These are phyloP conservation scores for Pitangus sulphuratus DNA, from an alignment of 2,797 vertebrate genomes.

Conservation along the genomic window DNA sequence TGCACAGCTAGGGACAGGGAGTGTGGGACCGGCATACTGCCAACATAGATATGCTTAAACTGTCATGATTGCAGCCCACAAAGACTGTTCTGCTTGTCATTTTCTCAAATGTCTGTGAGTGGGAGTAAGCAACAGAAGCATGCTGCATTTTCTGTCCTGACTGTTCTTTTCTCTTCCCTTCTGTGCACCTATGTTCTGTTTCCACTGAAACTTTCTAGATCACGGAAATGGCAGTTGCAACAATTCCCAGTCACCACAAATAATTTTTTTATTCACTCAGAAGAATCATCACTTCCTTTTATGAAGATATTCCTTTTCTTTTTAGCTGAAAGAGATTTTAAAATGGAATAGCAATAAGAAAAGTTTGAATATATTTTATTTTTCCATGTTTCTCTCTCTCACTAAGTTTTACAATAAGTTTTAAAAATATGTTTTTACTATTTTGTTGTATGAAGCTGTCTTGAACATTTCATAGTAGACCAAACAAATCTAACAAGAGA, in stretches of 20 bases:
- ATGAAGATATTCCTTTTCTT: background rate
- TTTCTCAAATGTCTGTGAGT: slow-evolving; percentile 46
- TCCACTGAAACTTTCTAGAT: slow-evolving; percentile 8
- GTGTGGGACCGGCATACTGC: background rate
- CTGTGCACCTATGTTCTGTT: slow-evolving; percentile 6
- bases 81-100: slow-evolving; percentile 45
- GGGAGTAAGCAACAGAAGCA: slow-evolving; percentile 55
- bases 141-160: slow-evolving; percentile 25
- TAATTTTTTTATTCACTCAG: background rate
- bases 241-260: background rate
- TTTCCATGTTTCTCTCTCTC: background rate
- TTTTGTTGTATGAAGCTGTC: background rate
- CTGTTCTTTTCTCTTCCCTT: slow-evolving; percentile 63
- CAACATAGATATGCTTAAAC: background rate
- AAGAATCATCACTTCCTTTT: background rate
- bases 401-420: background rate
- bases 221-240: background rate
- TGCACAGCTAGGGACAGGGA: background rate
- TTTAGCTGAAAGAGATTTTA: background rate
- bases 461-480: background rate
- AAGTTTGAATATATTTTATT: background rate
- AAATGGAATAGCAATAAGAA: background rate
- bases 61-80: background rate
- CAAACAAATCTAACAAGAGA: background rate
- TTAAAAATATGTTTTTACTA: background rate